phyloP scores from a whole-genome alignment of 2,797 vertebrate species.

The Macropus fuliginosus region DNA sequence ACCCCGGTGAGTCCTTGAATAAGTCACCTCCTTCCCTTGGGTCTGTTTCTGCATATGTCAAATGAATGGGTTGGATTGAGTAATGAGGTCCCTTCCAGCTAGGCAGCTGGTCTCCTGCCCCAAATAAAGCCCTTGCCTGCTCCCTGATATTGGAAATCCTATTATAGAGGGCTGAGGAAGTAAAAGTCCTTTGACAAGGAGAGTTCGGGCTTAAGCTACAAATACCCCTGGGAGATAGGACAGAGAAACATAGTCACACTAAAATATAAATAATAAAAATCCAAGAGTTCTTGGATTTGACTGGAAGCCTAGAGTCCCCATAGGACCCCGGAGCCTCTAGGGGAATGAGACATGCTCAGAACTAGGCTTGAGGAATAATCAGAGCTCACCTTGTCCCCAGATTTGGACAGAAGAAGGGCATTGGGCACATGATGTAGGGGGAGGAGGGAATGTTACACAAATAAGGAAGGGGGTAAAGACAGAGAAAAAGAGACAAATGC shows the following conservation, averaged over 20 bases:
- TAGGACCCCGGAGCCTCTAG: no score
- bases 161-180: background rate
- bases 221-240: background rate
- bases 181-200: background rate
- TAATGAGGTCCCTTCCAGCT: background rate
- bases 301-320: background rate
- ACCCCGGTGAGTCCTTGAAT: background rate
- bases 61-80: background rate
- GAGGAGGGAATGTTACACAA: background rate
- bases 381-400: background rate
- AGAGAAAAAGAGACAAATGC: background rate
- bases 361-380: background rate
- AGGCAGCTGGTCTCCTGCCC: background rate
- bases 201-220: background rate
- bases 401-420: background rate
- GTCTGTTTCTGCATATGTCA: background rate
- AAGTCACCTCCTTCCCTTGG: background rate
- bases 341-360: background rate
- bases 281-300: background rate
- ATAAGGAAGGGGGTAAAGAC: background rate
- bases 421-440: background rate
- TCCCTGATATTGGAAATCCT: background rate
- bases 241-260: background rate
- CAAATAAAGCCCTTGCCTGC: accelerated
- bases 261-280: background rate